Evolutionary conservation across 2,888 invertebrate genomes (phyloP).

Genomic region (Phalangium opilio): DNA sequence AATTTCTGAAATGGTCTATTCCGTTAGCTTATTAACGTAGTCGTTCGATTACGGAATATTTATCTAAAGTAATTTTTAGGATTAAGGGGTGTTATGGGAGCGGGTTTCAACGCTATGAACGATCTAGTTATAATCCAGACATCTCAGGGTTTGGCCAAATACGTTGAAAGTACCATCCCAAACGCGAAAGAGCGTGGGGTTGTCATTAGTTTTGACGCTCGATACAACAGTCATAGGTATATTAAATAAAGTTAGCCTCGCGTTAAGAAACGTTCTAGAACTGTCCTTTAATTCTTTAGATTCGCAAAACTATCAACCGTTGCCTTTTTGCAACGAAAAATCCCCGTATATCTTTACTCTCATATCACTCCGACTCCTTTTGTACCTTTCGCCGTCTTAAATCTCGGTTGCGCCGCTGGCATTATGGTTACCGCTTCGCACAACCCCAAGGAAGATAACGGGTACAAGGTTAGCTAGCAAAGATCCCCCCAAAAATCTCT

Average conservation of each 20-base stretch:
- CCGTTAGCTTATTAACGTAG: neutral
- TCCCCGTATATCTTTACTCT: conserved; percentile 66
- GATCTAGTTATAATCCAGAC: conserved; percentile 87
- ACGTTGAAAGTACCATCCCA: conserved; percentile 46
- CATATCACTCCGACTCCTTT: conserved; percentile 79
- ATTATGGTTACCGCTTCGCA: conserved; percentile 93
- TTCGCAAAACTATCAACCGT: conserved; percentile 76
- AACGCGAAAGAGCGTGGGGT: conserved; percentile 47
- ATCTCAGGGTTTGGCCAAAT: conserved; percentile 69
- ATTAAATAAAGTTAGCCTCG: neutral
- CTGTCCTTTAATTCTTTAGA: too few relatives aligned
- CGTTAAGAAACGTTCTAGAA: too few relatives aligned
- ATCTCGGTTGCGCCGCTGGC: conserved; percentile 60
- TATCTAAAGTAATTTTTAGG: conserved; percentile 35
- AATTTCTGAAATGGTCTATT: too few relatives aligned
- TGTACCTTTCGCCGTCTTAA: conserved; percentile 66
- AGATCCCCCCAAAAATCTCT: neutral
- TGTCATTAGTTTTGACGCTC: conserved; percentile 80
- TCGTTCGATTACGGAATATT: neutral
- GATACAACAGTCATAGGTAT: conserved; percentile 62
- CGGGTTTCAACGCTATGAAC: conserved; percentile 87
- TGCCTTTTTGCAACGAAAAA: conserved; percentile 56
- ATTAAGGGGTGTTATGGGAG: conserved; percentile 75
- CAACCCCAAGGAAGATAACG: conserved; percentile 89
- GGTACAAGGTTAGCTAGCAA: conserved; percentile 67